Conservation (phyloP, 1,140 invertebrate genomes). For the Stegodyphus dumicola region DNA sequence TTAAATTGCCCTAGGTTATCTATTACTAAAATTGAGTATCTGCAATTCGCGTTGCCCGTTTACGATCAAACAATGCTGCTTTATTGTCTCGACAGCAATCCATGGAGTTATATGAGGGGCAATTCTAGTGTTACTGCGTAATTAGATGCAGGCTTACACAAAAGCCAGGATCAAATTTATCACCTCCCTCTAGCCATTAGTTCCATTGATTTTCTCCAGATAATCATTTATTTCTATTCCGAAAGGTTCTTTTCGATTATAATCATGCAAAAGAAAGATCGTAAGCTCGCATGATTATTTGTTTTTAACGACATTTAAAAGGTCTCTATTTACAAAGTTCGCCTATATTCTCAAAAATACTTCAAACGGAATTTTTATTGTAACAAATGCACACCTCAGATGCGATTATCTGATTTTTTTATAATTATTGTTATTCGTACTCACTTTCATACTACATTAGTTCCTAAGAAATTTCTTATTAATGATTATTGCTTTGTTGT, state of each 20-base stretch:
- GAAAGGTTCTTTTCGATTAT: background rate
- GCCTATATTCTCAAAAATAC: too few relatives aligned
- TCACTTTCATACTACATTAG: too few relatives aligned
- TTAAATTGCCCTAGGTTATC: background rate
- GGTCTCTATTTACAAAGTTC: too few relatives aligned
- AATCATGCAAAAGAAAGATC: background rate
- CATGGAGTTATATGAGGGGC: background rate
- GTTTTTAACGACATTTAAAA: too few relatives aligned
- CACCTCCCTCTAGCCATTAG: background rate
- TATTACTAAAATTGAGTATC: background rate
- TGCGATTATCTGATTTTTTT: too few relatives aligned
- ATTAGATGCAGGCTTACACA: background rate
- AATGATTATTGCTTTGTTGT: too few relatives aligned
- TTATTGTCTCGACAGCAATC: background rate
- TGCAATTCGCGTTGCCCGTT: background rate
- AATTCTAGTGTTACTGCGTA: background rate
- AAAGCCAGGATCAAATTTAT: background rate
- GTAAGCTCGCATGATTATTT: too few relatives aligned
- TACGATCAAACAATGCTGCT: constrained; percentile 3
- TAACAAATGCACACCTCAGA: too few relatives aligned
- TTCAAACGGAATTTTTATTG: too few relatives aligned
- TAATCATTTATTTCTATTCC: constrained; percentile 1
- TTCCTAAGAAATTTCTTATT: too few relatives aligned
- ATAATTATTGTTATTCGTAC: too few relatives aligned
- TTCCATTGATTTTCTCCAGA: constrained; percentile 2